phyloP scores from a whole-genome alignment of 2,797 vertebrate species.

The Thalassophryne amazonica region DNA sequence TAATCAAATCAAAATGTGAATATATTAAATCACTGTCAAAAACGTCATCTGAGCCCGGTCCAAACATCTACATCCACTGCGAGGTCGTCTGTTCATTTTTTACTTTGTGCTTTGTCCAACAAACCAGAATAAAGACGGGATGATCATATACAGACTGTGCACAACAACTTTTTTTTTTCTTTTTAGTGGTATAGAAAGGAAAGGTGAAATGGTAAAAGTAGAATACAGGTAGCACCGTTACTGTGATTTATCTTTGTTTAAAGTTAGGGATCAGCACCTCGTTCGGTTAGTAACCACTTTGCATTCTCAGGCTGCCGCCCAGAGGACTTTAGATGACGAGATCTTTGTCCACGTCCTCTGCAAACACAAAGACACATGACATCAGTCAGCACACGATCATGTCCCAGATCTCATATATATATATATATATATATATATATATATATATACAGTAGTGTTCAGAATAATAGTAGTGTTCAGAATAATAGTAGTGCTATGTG shows the following conservation, averaged over 20 bases:
- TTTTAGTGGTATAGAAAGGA: constrained; percentile 83
- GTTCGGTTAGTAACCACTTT: constrained; percentile 75
- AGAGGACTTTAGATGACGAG: constrained; percentile 87
- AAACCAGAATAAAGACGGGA: constrained; percentile 39
- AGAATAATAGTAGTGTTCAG: too few species aligned
- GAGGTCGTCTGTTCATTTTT: constrained; percentile 56
- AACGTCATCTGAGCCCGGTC: constrained; percentile 34
- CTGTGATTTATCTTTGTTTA: constrained; percentile 66
- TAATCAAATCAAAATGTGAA: constrained; percentile 45
- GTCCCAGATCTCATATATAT: too few species aligned
- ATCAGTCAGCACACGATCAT: neutral
- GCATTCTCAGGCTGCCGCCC: constrained; percentile 57
- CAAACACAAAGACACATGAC: constrained; percentile 59
- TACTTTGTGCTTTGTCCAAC: constrained; percentile 41
- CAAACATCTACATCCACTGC: constrained; percentile 63
- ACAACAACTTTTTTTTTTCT: constrained; percentile 54
- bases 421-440: too few species aligned
- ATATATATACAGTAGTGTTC: too few species aligned
- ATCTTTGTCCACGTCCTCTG: constrained; percentile 97
- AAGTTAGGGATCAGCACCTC: constrained; percentile 91
- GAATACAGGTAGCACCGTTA: constrained; percentile 89
- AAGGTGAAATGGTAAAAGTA: constrained; percentile 62
- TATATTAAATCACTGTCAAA: constrained; percentile 51
- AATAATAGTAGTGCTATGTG: too few species aligned
- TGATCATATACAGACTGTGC: constrained; percentile 71